Percentiles rank a stretch among this genome's conserved stretches.
Evolutionary conservation across 1,140 invertebrate species (phyloP).

Genomic region (Camponotus vicinus): DNA sequence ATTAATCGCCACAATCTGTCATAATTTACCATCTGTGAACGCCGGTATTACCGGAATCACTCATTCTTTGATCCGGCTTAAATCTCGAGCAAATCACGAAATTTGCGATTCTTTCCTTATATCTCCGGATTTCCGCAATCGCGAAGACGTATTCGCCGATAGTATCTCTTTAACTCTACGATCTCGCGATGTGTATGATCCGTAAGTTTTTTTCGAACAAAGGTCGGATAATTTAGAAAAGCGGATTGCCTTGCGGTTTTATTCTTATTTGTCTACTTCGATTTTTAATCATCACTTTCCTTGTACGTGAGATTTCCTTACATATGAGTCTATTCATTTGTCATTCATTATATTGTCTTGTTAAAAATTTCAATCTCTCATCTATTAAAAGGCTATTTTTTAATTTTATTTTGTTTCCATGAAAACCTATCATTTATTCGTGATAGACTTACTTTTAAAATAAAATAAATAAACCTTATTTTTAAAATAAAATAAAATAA

Average conservation of each 20-base stretch:
- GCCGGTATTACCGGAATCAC: conserved; percentile 38
- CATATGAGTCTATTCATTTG: not conserved
- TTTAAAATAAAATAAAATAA: not conserved
- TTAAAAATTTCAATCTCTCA: not conserved
- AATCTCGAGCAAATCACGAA: conserved; percentile 28
- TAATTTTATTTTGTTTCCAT: not conserved
- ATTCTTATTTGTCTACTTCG: not conserved
- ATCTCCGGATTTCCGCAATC: conserved; percentile 4
- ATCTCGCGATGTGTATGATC: not conserved
- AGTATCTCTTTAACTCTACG: not conserved
- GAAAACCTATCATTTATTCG: not conserved
- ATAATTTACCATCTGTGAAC: conserved; percentile 48
- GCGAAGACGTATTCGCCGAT: not conserved
- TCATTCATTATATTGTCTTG: not conserved
- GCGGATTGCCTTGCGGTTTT: not conserved
- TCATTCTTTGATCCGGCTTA: conserved; percentile 30
- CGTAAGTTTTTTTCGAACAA: not conserved
- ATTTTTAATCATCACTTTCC: not conserved
- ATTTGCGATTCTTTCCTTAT: conserved; percentile 40
- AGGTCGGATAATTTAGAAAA: not conserved
- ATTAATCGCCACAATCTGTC: conserved; percentile 57
- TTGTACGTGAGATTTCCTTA: not conserved
- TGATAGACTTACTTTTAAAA: not conserved
- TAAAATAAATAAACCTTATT: too few species aligned
- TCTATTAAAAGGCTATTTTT: not conserved